A percentile compares a stretch with the other conserved stretches of the same genome.
These are phyloP conservation scores for Ruditapes philippinarum DNA, from an alignment of 1,140 invertebrate genomes.

Conservation along the genomic window DNA sequence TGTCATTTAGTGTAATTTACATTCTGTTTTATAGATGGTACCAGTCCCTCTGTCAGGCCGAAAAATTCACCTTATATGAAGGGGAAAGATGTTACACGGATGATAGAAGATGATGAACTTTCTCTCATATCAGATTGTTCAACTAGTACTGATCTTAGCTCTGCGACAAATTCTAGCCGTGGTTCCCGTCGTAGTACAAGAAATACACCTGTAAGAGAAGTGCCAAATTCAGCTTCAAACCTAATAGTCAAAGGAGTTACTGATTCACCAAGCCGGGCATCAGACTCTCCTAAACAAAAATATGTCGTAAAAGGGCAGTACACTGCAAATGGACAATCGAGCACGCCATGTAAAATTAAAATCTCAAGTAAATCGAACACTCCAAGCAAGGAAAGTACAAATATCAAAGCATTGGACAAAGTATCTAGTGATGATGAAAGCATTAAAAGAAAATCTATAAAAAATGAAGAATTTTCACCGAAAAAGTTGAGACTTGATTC, in stretches of 20 bases:
- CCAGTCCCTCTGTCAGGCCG: conserved; percentile 58
- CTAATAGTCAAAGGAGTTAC: neutral
- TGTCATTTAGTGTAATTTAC: too few relatives aligned
- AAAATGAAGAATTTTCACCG: neutral
- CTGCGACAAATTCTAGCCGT: neutral
- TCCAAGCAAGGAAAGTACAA: neutral
- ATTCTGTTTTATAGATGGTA: conserved; percentile 53
- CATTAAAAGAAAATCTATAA: neutral
- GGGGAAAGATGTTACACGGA: conserved; percentile 71
- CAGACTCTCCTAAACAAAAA: neutral
- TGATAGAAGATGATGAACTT: conserved; percentile 75
- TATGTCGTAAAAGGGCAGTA: neutral
- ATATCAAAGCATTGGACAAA: neutral
- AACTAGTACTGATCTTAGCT: neutral
- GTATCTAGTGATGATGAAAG: neutral
- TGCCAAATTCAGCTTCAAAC: neutral
- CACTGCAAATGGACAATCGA: too few relatives aligned
- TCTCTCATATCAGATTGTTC: conserved; percentile 66
- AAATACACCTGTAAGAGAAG: neutral
- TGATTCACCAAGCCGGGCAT: neutral
- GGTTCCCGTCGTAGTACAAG: conserved; percentile 33
- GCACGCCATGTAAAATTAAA: neutral
- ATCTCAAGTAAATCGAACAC: neutral
- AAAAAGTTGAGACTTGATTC: neutral
- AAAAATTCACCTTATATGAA: conserved; percentile 69